These are phyloP conservation scores for Callosobruchus maculatus DNA, from an alignment of 2,888 invertebrate species.

Conservation along the genomic window DNA sequence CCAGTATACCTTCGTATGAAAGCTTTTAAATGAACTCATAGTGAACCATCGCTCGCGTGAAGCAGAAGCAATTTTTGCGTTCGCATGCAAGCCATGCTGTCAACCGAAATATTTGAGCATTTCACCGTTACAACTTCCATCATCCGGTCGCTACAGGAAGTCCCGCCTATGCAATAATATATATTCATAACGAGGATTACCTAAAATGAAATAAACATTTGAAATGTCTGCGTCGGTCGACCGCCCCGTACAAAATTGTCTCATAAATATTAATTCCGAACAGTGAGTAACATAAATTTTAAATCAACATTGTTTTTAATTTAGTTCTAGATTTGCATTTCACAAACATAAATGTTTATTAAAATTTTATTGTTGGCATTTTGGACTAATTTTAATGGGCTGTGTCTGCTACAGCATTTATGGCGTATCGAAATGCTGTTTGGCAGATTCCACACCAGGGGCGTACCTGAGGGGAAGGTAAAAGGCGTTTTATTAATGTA, in stretches of 20 bases:
- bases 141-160: background rate
- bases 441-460: background rate
- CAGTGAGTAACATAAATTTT: constrained; percentile 4
- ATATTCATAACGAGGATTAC: background rate
- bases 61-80: background rate
- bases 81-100: background rate
- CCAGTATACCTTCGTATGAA: too few relatives aligned
- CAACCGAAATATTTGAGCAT: background rate
- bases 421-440: background rate
- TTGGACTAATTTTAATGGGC: constrained; percentile 1
- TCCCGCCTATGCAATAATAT: background rate
- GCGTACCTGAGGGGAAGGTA: background rate
- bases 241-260: constrained; percentile 1
- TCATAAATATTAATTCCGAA: constrained; percentile 8
- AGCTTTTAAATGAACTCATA: too few relatives aligned
- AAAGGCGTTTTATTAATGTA: background rate
- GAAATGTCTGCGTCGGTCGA: background rate
- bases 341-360: constrained; percentile 5
- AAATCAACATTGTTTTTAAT: constrained; percentile 7
- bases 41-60: too few relatives aligned
- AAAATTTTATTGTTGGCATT: constrained; percentile 5
- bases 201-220: background rate
- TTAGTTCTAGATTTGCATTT: constrained; percentile 3
- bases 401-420: background rate
- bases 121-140: background rate